These are phyloP conservation scores for Tuberolachnus salignus DNA, from an alignment of 2,888 invertebrate genomes.

Conservation along the genomic window DNA sequence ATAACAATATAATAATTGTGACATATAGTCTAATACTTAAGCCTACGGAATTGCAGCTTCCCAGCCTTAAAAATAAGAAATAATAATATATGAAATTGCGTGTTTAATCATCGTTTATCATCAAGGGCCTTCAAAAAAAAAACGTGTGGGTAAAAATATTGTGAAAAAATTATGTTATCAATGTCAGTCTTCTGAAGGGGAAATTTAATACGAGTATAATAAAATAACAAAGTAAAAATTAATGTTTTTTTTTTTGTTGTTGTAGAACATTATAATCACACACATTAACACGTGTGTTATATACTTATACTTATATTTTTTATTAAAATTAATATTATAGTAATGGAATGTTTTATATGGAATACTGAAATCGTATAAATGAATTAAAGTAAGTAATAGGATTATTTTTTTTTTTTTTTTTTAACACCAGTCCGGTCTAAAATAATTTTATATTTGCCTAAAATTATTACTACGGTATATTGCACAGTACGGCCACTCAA, in stretches of 20 bases:
- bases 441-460: slow-evolving; percentile 30
- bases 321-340: background rate
- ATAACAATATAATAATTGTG: background rate
- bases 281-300: too few species aligned
- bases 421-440: slow-evolving; percentile 17
- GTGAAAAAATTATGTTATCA: slow-evolving; percentile 29
- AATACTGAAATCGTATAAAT: slow-evolving; percentile 28
- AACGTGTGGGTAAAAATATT: slow-evolving; percentile 37
- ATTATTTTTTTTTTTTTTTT: background rate
- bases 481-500: slow-evolving; percentile 11
- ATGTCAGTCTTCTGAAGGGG: slow-evolving; percentile 53
- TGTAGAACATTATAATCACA: too few species aligned
- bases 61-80: slow-evolving; percentile 49
- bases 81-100: too few species aligned
- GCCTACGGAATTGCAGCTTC: slow-evolving; percentile 54
- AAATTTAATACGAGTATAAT: slow-evolving; percentile 41
- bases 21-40: slow-evolving; percentile 32
- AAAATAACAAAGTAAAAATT: slow-evolving; percentile 39
- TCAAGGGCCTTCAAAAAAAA: slow-evolving; percentile 3
- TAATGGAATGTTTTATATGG: slow-evolving; percentile 47
- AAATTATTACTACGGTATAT: background rate
- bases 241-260: background rate
- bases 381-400: too few species aligned
- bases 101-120: slow-evolving; percentile 5
- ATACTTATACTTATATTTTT: background rate